These are phyloP conservation scores for Drosophila hydei DNA, from an alignment of 1,140 invertebrate genomes.

Conservation along the genomic window DNA sequence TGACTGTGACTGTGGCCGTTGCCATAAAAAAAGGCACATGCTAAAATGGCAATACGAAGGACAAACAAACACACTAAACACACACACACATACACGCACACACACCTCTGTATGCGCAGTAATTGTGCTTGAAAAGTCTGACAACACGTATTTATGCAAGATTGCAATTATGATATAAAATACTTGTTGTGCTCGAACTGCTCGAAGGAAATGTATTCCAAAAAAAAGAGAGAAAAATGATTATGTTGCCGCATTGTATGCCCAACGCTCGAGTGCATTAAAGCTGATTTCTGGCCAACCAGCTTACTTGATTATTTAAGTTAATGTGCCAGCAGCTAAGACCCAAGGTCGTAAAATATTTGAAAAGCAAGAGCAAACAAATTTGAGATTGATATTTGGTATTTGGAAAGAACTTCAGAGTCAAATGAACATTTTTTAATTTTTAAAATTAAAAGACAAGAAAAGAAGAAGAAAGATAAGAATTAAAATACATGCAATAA, in stretches of 20 bases:
- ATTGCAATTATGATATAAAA: constrained; percentile 80
- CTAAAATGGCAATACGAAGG: constrained; percentile 76
- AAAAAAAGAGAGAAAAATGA: background rate
- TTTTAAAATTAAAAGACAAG: too few species aligned
- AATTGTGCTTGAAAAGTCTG: constrained; percentile 62
- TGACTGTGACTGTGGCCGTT: constrained; percentile 25
- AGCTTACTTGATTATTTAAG: constrained; percentile 25
- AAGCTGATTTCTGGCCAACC: constrained; percentile 11
- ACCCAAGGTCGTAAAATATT: constrained; percentile 17
- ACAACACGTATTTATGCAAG: constrained; percentile 69
- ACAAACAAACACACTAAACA: constrained; percentile 69
- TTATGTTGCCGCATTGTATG: constrained; percentile 19
- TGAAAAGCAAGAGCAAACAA: constrained; percentile 4
- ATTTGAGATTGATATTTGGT: background rate
- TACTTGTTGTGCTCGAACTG: constrained; percentile 54
- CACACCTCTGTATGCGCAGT: constrained; percentile 25
- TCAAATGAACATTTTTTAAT: too few species aligned
- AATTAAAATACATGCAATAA: background rate
- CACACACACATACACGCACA: constrained; percentile 28
- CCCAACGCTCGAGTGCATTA: constrained; percentile 11
- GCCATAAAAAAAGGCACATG: constrained; percentile 67
- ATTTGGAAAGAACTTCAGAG: too few species aligned
- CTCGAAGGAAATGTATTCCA: constrained; percentile 19
- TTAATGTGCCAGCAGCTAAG: constrained; percentile 29
- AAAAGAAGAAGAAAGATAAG: background rate